Conservation (phyloP, 2,888 invertebrate species). For the Acanthoscelides obtectus region DNA sequence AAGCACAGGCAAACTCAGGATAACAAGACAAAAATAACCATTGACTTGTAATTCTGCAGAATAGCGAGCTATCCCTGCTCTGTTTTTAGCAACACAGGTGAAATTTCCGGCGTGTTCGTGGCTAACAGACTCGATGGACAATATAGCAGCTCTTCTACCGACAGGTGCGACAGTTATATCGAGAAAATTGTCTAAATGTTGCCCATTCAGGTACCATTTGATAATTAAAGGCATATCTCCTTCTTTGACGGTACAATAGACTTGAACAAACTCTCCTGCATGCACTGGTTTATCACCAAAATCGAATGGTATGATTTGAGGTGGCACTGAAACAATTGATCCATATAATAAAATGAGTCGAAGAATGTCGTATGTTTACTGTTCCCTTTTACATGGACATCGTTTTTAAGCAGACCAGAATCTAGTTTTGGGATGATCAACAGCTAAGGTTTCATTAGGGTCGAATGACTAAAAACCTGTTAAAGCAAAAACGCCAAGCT, state of each 20-base stretch:
- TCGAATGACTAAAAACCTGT: background rate
- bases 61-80: slow-evolving; percentile 50
- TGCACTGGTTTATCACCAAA: slow-evolving; percentile 60
- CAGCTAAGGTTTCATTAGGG: background rate
- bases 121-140: slow-evolving; percentile 55
- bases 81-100: slow-evolving; percentile 53
- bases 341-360: slow-evolving; percentile 8
- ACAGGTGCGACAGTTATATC: slow-evolving; percentile 38
- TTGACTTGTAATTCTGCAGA: slow-evolving; percentile 52
- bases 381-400: no score
- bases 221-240: slow-evolving; percentile 67
- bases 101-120: slow-evolving; percentile 55
- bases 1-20: background rate
- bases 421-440: background rate
- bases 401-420: no score
- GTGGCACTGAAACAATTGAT: slow-evolving; percentile 32
- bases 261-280: slow-evolving; percentile 64
- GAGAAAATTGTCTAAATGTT: slow-evolving; percentile 33
- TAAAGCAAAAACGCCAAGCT: slow-evolving; percentile 6
- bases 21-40: slow-evolving; percentile 41
- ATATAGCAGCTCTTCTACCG: slow-evolving; percentile 56
- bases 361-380: no score
- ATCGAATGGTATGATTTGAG: slow-evolving; percentile 40
- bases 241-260: slow-evolving; percentile 63
- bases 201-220: slow-evolving; percentile 62